Conservation (phyloP, 2,113 vertebrate genomes). For the Aspidoscelis tigris region DNA sequence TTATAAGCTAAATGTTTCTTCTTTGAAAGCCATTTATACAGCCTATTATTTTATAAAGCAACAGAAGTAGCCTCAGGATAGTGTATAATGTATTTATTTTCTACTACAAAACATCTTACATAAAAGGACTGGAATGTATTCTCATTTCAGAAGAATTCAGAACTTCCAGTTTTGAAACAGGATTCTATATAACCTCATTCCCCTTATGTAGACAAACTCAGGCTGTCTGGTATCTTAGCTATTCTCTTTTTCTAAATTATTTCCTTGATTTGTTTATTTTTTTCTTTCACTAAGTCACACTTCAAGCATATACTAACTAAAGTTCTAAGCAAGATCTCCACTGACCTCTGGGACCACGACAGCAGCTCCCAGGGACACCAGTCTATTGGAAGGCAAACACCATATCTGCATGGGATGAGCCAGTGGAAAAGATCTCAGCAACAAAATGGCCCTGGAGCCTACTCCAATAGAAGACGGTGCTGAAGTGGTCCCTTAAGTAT, state of each 20-base stretch:
- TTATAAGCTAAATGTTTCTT: slow-evolving; percentile 26
- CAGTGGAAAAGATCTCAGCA: too few relatives aligned
- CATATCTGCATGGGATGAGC: too few relatives aligned
- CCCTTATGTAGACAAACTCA: not conserved
- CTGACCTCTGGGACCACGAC: too few relatives aligned
- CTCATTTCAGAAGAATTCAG: slow-evolving; percentile 8
- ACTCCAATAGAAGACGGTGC: too few relatives aligned
- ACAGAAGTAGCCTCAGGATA: slow-evolving; percentile 7
- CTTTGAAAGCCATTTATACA: slow-evolving; percentile 13
- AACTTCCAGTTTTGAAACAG: slow-evolving; percentile 13
- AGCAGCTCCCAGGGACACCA: too few relatives aligned
- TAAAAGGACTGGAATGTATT: not conserved
- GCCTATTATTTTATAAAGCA: slow-evolving; percentile 2
- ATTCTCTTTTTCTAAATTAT: not conserved
- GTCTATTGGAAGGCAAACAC: too few relatives aligned
- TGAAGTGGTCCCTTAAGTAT: too few relatives aligned
- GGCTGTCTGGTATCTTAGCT: not conserved
- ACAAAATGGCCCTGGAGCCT: too few relatives aligned
- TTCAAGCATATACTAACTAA: not conserved
- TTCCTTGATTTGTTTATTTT: not conserved
- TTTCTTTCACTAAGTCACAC: not conserved
- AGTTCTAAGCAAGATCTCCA: not conserved
- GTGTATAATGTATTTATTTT: slow-evolving; percentile 15
- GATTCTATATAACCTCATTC: not conserved
- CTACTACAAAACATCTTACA: not conserved